Conservation (phyloP, 1,140 invertebrate species). For the Drosophila pectinifera region DNA sequence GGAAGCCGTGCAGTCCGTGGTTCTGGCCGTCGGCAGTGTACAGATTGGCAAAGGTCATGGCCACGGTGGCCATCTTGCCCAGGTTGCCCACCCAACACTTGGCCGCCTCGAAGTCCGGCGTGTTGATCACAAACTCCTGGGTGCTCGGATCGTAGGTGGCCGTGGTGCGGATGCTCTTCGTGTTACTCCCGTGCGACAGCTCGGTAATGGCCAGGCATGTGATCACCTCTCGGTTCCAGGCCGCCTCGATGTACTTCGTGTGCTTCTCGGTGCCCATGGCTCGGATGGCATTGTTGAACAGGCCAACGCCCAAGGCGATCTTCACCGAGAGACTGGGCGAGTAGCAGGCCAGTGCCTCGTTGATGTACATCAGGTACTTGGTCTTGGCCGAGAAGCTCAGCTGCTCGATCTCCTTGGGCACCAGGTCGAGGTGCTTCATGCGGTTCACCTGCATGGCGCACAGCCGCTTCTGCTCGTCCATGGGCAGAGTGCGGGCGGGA, state of each 20-base stretch:
- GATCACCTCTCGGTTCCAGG: conserved; percentile 89
- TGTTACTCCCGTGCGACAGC: conserved; percentile 97
- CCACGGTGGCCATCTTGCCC: conserved; percentile 95
- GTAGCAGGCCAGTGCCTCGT: conserved; percentile 89
- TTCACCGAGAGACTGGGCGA: conserved; percentile 89
- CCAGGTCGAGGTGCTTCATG: conserved; percentile 87
- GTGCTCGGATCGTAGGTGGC: conserved; percentile 93
- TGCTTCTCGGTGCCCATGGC: conserved; percentile 92
- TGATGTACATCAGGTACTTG: conserved; percentile 89
- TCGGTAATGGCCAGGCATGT: conserved; percentile 97
- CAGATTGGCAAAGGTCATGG: conserved; percentile 95
- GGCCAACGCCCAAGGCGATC: conserved; percentile 88
- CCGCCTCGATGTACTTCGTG: conserved; percentile 88
- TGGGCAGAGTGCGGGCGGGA: conserved; percentile 86
- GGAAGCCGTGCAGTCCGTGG: conserved; percentile 94
- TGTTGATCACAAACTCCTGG: conserved; percentile 94
- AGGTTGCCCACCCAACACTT: conserved; percentile 98
- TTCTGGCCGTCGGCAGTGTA: conserved; percentile 90
- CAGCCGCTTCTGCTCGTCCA: conserved; percentile 90
- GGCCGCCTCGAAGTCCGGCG: conserved; percentile 96
- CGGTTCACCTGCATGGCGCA: conserved; percentile 88
- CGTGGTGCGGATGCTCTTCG: conserved; percentile 94
- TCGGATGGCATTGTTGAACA: conserved; percentile 89
- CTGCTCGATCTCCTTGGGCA: conserved; percentile 86
- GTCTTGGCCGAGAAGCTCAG: conserved; percentile 89